Conservation (phyloP, 2,888 invertebrate genomes). For the Thereva nobilitata region DNA sequence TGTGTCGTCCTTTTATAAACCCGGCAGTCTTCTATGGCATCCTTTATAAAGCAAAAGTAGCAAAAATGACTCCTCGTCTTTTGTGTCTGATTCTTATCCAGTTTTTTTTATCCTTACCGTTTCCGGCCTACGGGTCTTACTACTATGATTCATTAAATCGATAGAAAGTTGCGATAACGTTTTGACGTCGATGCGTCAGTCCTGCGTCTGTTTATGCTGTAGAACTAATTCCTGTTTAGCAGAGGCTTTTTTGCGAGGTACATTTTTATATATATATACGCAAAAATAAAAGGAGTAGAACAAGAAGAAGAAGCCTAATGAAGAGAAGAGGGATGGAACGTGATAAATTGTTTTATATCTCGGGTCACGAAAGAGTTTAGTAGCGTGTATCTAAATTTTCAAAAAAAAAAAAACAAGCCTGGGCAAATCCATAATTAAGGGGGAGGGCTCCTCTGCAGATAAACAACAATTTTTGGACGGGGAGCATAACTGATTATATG, state of each 20-base stretch:
- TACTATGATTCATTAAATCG: slow-evolving; percentile 27
- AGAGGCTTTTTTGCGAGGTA: background rate
- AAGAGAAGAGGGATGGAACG: slow-evolving; percentile 10
- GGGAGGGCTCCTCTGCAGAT: background rate
- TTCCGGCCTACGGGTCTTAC: slow-evolving; percentile 5
- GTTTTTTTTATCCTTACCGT: slow-evolving; percentile 4
- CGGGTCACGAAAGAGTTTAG: slow-evolving; percentile 21
- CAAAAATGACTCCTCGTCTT: slow-evolving; percentile 14
- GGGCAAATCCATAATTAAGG: too few relatives aligned
- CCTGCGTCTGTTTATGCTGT: slow-evolving; percentile 35
- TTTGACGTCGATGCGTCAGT: slow-evolving; percentile 34
- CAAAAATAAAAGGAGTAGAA: background rate
- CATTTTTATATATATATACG: background rate
- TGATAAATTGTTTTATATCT: slow-evolving; percentile 19
- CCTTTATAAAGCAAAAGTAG: slow-evolving; percentile 10
- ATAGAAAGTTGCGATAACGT: slow-evolving; percentile 9
- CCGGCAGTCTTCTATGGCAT: slow-evolving; percentile 15
- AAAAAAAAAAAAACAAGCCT: too few relatives aligned
- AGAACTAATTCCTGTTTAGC: slow-evolving; percentile 24
- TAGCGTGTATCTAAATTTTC: background rate
- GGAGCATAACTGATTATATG: too few relatives aligned
- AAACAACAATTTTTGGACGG: background rate
- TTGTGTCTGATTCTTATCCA: slow-evolving; percentile 13
- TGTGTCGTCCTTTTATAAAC: background rate
- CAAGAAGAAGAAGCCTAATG: background rate